phyloP scores from a whole-genome alignment of 2,797 vertebrate genomes.

The Florisuga fusca region DNA sequence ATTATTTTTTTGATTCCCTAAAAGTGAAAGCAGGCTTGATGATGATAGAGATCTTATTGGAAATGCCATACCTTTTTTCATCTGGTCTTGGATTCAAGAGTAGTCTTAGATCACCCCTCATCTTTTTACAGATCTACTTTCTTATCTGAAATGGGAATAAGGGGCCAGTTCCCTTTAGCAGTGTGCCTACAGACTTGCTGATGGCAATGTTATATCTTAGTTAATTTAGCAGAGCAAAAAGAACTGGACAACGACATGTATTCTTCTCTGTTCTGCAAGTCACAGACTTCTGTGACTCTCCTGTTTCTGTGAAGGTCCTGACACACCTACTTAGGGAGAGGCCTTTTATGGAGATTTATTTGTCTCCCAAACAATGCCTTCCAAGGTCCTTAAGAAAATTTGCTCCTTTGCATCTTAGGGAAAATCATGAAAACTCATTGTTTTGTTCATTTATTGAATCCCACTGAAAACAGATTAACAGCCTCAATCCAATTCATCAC shows the following conservation, averaged over 20 bases:
- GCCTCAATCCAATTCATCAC: conserved; percentile 3
- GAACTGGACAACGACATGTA: neutral
- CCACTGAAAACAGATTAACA: conserved; percentile 1
- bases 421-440: neutral
- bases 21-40: neutral
- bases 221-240: neutral
- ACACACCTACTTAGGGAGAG: neutral
- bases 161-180: neutral
- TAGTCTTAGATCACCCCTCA: neutral
- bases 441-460: conserved; percentile 33
- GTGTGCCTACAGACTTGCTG: neutral
- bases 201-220: neutral
- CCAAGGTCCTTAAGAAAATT: neutral
- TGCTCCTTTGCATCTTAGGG: neutral
- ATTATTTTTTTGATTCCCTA: neutral
- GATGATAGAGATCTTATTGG: neutral
- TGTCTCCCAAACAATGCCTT: neutral
- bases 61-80: neutral
- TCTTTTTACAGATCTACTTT: neutral
- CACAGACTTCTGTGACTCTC: neutral
- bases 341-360: neutral
- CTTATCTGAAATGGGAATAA: neutral
- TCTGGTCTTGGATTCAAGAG: neutral
- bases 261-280: neutral
- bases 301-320: neutral